Evolutionary conservation across 2,888 invertebrate genomes (phyloP).

Genomic region (Ceraclea dissimilis): DNA sequence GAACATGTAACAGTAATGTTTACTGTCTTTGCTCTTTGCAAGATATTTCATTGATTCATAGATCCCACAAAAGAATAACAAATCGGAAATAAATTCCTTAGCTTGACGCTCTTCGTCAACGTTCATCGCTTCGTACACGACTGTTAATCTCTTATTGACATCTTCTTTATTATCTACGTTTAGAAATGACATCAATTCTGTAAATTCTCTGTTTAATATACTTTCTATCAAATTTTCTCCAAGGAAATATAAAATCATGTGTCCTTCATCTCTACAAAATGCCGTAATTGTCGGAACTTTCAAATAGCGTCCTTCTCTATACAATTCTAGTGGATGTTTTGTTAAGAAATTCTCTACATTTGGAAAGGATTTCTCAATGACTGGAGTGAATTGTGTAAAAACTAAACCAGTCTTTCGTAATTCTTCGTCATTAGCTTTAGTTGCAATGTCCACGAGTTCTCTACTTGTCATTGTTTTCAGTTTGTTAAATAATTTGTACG

Average conservation of each 20-base stretch:
- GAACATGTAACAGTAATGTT: slow-evolving; percentile 4
- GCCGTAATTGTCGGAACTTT: slow-evolving; percentile 48
- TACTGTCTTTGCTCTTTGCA: background rate
- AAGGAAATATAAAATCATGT: slow-evolving; percentile 29
- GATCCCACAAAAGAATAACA: slow-evolving; percentile 11
- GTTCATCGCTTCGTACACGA: slow-evolving; percentile 31
- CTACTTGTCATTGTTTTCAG: background rate
- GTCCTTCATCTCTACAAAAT: slow-evolving; percentile 48
- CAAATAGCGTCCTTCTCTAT: slow-evolving; percentile 36
- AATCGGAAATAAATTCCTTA: slow-evolving; percentile 15
- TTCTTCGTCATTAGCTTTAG: background rate
- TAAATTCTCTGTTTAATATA: background rate
- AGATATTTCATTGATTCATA: slow-evolving; percentile 10
- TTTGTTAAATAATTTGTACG: background rate
- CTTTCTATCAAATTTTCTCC: background rate
- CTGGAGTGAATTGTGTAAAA: slow-evolving; percentile 29
- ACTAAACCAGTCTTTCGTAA: background rate
- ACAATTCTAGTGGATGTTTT: slow-evolving; percentile 40
- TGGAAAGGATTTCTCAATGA: slow-evolving; percentile 16
- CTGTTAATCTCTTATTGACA: slow-evolving; percentile 33
- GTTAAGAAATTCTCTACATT: slow-evolving; percentile 13
- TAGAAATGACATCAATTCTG: slow-evolving; percentile 4
- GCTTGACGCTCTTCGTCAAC: slow-evolving; percentile 7
- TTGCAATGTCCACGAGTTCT: background rate
- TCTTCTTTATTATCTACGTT: slow-evolving; percentile 33